These are phyloP conservation scores for Gambusia affinis DNA, from an alignment of 2,113 vertebrate species.

Conservation along the genomic window DNA sequence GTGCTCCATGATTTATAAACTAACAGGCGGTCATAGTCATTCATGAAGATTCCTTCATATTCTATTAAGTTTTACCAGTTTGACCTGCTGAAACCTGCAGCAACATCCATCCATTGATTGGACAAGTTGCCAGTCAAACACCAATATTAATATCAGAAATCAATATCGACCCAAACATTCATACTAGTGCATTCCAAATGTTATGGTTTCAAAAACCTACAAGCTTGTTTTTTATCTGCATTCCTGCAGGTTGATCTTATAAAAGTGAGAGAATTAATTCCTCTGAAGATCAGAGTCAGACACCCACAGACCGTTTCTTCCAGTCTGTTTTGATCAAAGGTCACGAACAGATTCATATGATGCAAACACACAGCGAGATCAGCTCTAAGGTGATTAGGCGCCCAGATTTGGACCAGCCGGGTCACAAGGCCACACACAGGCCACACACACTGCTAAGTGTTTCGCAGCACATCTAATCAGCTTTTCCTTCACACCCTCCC, in stretches of 20 bases:
- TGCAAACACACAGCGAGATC: conserved; percentile 9
- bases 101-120: no score
- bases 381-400: conserved; percentile 31
- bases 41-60: no score
- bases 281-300: neutral
- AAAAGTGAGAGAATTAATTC: neutral
- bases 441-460: conserved; percentile 68
- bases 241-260: neutral
- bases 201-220: no score
- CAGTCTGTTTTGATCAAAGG: neutral
- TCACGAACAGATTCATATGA: neutral
- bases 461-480: conserved; percentile 65
- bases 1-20: no score
- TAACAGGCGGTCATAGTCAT: no score
- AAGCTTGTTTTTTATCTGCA: no score
- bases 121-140: no score
- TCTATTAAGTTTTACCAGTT: no score
- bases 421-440: conserved; percentile 67
- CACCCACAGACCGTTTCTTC: neutral
- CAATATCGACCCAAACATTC: no score
- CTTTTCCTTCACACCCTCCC: conserved; percentile 57
- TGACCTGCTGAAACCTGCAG: no score
- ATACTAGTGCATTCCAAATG: no score
- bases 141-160: no score
- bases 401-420: conserved; percentile 39